Evolutionary conservation across 2,113 vertebrate species (phyloP), one percentile per base, ranked within the genome.

Genomic region (Phycodurus eques): DNA sequence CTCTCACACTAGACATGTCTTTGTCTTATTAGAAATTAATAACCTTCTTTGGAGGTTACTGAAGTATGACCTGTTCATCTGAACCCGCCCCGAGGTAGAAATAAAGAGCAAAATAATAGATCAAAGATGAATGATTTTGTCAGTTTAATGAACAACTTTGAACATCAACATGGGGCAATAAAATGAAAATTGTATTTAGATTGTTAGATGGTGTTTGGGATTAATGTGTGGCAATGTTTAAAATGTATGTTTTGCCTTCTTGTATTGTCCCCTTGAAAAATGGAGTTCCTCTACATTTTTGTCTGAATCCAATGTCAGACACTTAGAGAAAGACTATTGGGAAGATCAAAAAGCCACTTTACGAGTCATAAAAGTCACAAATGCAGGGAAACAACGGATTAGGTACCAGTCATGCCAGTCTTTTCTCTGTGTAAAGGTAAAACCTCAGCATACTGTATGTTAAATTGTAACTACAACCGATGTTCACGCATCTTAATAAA

Each of bases 41-140:
- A 46, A 66, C 43, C 43, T 47, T 66, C 63, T 66, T 46, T 15
- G 63, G 63, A 66, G 63, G 63, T 47, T 66, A 46, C 43, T 47
- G 63, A 47, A 46, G 43, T 66, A 27, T 66, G 63, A 46, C 63
- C n/a, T 43, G 46, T 27, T 47, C 15, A n/a, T 47, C n/a, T 27
- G n/a, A 43, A 13, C 42, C 42, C 43, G 7, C 20, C 43, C 63
- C 8, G 42, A 47, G 42, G 42, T 15, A 47, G 63, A 27, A 46
- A 33, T 61, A 33, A 35, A 61, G 59, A 61, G 31, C 14, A 61
- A 61, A 61, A 61, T 31, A 19, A 61, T 35, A 4, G n/a, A 46
- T 8, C 43, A 46, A 66, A 66, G 43, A 66, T 11, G 6, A 66
- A 66, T 9, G 43, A 66, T 44, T 4, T n/a, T 66, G 63, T 66